Evolutionary conservation across 2,797 vertebrate species (phyloP), one percentile per base, ranked within the genome.

Genomic region (Pelochelys cantorii): DNA sequence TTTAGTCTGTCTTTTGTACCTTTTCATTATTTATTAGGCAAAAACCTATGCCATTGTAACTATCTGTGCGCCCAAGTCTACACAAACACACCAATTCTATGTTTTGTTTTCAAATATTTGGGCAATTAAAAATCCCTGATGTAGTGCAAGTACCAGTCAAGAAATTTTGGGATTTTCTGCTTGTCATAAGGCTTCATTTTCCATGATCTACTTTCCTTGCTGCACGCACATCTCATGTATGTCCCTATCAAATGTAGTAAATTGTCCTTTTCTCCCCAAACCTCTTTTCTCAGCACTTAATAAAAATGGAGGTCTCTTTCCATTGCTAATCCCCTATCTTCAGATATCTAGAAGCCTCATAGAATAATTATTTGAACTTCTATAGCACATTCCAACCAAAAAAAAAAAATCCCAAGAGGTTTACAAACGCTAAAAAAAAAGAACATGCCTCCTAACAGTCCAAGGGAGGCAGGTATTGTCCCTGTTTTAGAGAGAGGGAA

Each of bases 101-200:
- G 90, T 14, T 86, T 87, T 77, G n/a, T 5, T 34, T 87, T 89
- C 84, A 10, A 95, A 57, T 79, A 89, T 79, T 90, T 91, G 53
- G 87, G 23, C 27, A 75, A 60, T 18, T 25, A 83, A 86, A 71
- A 77, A 87, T 62, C 3, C 68, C n/a, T 34, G n/a, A 60, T 60
- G 12, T 60, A 60, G 59, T 54, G 29, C 55, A 91, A 88, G 54
- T 77, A 53, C 82, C 83, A 84, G 18, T 34, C 90, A 90, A 86
- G 7, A 34, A 23, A 81, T 11, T 53, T 84, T 37, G 4, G 0
- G 23, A 4, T 4, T 79, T 92, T 83, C 93, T 87, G 60, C 11
- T 5, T 71, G 68, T 37, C 68, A 71, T 37, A n/a, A 34, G 20
- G 68, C 34, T 71, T 71, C 68, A n/a, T 37, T 34, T 71, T 71